Conservation (phyloP, 2,888 invertebrate species). For the Drosophila birchii region DNA sequence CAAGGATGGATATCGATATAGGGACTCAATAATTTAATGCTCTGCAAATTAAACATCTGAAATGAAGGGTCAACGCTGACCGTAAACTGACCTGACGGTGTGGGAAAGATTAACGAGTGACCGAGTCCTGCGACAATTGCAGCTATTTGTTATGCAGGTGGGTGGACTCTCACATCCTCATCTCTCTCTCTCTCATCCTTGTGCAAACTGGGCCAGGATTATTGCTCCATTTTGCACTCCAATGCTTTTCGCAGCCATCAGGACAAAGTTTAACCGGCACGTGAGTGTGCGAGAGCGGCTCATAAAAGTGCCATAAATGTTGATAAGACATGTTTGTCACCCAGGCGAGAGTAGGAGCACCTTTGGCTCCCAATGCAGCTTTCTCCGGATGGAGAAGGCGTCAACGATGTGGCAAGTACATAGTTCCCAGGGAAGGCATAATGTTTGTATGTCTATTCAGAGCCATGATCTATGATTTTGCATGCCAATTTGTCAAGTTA, state of each 20-base stretch:
- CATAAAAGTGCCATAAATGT: slow-evolving; percentile 74
- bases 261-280: slow-evolving; percentile 50
- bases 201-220: slow-evolving; percentile 62
- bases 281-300: slow-evolving; percentile 25
- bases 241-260: slow-evolving; percentile 51
- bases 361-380: slow-evolving; percentile 22
- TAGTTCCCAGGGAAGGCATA: slow-evolving; percentile 44
- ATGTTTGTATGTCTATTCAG: slow-evolving; percentile 1
- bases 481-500: slow-evolving; percentile 43
- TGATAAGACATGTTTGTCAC: slow-evolving; percentile 74
- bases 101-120: slow-evolving; percentile 10
- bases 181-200: background rate
- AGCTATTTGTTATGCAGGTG: slow-evolving; percentile 31
- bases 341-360: slow-evolving; percentile 12
- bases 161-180: background rate
- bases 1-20: slow-evolving; percentile 39
- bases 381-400: slow-evolving; percentile 21
- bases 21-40: slow-evolving; percentile 65
- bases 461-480: slow-evolving; percentile 35
- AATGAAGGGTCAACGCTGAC: slow-evolving; percentile 7
- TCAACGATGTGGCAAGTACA: slow-evolving; percentile 53
- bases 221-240: slow-evolving; percentile 73
- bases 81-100: slow-evolving; percentile 1
- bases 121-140: slow-evolving; percentile 11
- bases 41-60: slow-evolving; percentile 51